Base-by-base conservation (phyloP, 1,140 invertebrate genomes). In the Bombus confusus region DNA sequence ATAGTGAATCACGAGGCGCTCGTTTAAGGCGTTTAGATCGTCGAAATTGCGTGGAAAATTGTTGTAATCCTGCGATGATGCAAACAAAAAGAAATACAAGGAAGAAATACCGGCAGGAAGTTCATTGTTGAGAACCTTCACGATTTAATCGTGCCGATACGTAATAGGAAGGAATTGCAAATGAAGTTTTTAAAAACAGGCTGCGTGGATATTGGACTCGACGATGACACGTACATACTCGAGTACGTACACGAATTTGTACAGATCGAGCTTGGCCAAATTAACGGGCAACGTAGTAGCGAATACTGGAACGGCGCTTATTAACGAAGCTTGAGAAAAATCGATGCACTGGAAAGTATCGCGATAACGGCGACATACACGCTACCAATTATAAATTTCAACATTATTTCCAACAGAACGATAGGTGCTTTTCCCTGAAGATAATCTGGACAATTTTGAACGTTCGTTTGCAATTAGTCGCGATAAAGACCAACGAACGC, bases 151-250 rank as follows among this genome's bases (percentile, higher is more conserved):
- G 37, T 73, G n/a, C 6, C 31, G 37, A 73, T 31, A 73, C 69
- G 47, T n/a, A 73, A 72, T 73, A 73, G 47, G 47, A 41, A 71
- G 79, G 52, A 81, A 73, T 81, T 81, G 69, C 68, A 81, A 81
- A 81, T 81, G 68, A 73, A 81, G 68, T 31, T 73, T 72, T 81
- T 73, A 73, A 41, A 39, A 22, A 71, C 25, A 25, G 6, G 25
- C 31, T 39, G 3, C 66, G 15, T 12, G 31, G 41, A 37, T 37
- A 22, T 80, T 34, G 34, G 34, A 37, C 12, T 72, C 13, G 4
- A 28, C 25, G 43, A 57, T 72, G 79, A 81, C 69, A 59, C n/a
- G 25, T 68, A 25, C 28, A 0, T 62, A 5, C 12, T 62, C 13
- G 28, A 12, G 13, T 62, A 62, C 10, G 10, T 62, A n/a, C 12